phyloP scores from a whole-genome alignment of 1,140 invertebrate genomes.

The Aphelinus certus region DNA sequence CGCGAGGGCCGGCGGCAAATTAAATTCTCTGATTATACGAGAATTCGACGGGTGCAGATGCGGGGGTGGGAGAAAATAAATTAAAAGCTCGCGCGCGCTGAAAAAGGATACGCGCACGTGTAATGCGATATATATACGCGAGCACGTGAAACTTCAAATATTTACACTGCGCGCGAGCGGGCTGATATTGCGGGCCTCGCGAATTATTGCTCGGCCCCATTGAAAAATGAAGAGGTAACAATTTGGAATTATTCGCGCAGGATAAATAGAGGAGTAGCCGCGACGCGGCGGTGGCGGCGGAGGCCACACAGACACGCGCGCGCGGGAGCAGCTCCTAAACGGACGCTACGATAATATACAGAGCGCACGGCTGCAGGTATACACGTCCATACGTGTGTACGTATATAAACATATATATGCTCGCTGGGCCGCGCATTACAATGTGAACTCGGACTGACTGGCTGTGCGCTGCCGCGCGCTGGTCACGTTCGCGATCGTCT shows the following conservation, averaged over 20 bases:
- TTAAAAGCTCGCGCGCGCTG: no score
- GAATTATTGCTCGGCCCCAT: slow-evolving; percentile 37
- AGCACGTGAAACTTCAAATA: no score
- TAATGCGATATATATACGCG: no score
- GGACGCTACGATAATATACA: slow-evolving; percentile 60
- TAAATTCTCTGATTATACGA: no score
- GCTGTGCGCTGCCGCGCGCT: not conserved
- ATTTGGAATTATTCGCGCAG: slow-evolving; percentile 41
- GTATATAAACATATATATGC: no score
- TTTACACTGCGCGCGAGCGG: not conserved
- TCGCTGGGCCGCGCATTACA: slow-evolving; percentile 56
- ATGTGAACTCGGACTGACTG: slow-evolving; percentile 59
- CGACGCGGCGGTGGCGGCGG: slow-evolving; percentile 14
- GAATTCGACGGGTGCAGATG: no score
- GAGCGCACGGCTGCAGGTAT: slow-evolving; percentile 47
- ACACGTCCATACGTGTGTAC: slow-evolving; percentile 34
- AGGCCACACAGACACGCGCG: no score
- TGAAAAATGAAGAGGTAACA: slow-evolving; percentile 36
- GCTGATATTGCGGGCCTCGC: slow-evolving; percentile 40
- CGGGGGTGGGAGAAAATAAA: no score
- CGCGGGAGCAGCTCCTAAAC: slow-evolving; percentile 34
- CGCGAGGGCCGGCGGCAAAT: no score
- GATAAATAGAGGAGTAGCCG: slow-evolving; percentile 25
- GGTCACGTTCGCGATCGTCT: slow-evolving; percentile 58
- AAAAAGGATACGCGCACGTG: no score